A percentile compares a stretch with the other conserved stretches of the same genome.
These are phyloP conservation scores for Anomalospiza imberbis DNA, from an alignment of 2,797 vertebrate genomes.

Conservation along the genomic window DNA sequence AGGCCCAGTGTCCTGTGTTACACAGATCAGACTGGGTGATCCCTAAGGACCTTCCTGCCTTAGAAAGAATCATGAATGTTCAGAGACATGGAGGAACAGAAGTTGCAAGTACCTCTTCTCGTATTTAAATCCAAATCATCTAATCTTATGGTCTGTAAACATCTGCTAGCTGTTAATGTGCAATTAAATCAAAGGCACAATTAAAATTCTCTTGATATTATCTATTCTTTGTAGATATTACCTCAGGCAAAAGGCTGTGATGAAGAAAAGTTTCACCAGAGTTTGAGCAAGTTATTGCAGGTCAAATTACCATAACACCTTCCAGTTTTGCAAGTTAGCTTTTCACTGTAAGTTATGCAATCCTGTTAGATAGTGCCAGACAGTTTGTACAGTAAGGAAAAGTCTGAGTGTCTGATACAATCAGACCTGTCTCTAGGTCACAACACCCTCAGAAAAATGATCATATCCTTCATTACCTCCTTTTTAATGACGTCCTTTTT, in stretches of 20 bases:
- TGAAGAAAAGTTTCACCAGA: background rate
- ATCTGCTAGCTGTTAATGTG: background rate
- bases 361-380: background rate
- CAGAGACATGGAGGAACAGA: background rate
- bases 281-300: background rate
- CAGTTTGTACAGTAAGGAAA: background rate
- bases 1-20: background rate
- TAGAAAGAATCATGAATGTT: background rate
- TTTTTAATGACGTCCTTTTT: background rate
- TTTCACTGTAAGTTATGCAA: background rate
- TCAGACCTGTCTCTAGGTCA: slow-evolving; percentile 45
- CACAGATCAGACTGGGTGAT: background rate
- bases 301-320: background rate
- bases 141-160: background rate
- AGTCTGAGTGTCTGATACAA: slow-evolving; percentile 42
- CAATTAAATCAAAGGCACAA: slow-evolving; percentile 6
- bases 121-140: background rate
- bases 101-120: background rate
- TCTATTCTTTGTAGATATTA: background rate
- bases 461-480: background rate
- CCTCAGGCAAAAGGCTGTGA: background rate
- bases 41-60: background rate
- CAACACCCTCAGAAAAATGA: slow-evolving; percentile 2
- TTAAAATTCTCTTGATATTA: background rate
- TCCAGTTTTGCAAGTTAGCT: background rate